Evolutionary conservation across 2,113 vertebrate genomes (phyloP), one percentile per base, ranked within the genome.

Genomic region (Syrrhaptes paradoxus): DNA sequence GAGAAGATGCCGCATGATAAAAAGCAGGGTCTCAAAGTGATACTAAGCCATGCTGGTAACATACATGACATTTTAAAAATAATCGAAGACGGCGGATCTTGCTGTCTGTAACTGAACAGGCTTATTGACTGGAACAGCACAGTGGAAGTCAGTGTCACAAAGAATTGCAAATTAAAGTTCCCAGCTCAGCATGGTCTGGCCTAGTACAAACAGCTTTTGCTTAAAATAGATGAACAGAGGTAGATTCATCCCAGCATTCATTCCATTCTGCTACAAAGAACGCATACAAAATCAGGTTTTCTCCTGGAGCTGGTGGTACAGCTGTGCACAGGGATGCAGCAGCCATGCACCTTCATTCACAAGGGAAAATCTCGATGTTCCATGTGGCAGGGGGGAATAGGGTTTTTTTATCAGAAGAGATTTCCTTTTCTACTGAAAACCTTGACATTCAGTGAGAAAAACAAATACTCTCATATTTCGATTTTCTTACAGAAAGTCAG

Each of bases 91-190:
- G 13, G 26, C 62, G 62, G 36, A 38, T 87, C 62, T 79, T 67
- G 59, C 74, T 92, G 77, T 13, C 54, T 94, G 32, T 78, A 89
- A 45, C 55, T 45, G 43, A 76, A 58, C 22, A 24, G 88, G 59
- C 52, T 62, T 88, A 89, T 38, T 66, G 36, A 85, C 36, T 62
- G 54, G 38, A 90, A 38, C 46, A 73, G 66, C 70, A 26, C 79
- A 45, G n/a, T 62, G 51, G 77, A 95, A 96, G 71, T 85, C 87
- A 89, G 71, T 31, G 38, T 80, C 75, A 76, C 71, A 79, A 93
- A 90, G 93, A 94, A 83, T 62, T 96, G 94, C 91, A 95, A 95
- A 96, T 96, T 91, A 73, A 90, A 94, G 92, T 96, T 91, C 79
- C 12, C 57, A 94, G 79, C 95, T 92, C 95, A 95, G 93, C 92